Evolutionary conservation across 2,888 invertebrate genomes (phyloP).

Genomic region (Stenurella melanura): DNA sequence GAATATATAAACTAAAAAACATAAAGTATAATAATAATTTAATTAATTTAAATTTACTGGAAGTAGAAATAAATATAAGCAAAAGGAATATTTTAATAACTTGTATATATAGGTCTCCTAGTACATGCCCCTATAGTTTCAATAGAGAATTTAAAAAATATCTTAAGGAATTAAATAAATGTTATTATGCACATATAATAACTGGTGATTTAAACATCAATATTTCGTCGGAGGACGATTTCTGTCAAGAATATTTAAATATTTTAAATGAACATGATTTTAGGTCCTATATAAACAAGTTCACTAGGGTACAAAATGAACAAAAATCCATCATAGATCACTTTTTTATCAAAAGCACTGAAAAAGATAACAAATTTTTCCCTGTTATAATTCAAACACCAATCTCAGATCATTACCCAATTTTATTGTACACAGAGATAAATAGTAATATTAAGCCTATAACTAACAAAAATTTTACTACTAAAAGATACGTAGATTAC

Average conservation of each 20-base stretch:
- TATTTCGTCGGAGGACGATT: background rate
- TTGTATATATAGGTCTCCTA: background rate
- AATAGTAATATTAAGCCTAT: too few species aligned
- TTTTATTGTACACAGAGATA: too few species aligned
- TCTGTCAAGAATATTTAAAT: background rate
- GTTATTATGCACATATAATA: background rate
- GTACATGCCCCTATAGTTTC: background rate
- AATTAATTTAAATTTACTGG: background rate
- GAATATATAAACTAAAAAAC: background rate
- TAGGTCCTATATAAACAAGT: background rate
- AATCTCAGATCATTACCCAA: too few species aligned
- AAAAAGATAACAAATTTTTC: too few species aligned
- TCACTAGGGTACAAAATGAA: too few species aligned
- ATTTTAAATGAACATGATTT: background rate
- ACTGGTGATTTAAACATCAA: conserved; percentile 11
- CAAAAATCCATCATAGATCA: too few species aligned
- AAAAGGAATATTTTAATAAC: background rate
- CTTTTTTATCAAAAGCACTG: too few species aligned
- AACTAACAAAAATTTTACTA: too few species aligned
- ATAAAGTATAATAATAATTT: background rate
- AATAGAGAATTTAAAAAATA: background rate
- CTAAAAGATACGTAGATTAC: too few species aligned
- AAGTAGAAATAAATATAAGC: background rate
- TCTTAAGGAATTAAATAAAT: too few species aligned
- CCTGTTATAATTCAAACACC: too few species aligned